Percentiles rank a stretch among this genome's conserved stretches.
Conservation (phyloP, 2,888 invertebrate species). For the Ecliptopera silaceata region DNA sequence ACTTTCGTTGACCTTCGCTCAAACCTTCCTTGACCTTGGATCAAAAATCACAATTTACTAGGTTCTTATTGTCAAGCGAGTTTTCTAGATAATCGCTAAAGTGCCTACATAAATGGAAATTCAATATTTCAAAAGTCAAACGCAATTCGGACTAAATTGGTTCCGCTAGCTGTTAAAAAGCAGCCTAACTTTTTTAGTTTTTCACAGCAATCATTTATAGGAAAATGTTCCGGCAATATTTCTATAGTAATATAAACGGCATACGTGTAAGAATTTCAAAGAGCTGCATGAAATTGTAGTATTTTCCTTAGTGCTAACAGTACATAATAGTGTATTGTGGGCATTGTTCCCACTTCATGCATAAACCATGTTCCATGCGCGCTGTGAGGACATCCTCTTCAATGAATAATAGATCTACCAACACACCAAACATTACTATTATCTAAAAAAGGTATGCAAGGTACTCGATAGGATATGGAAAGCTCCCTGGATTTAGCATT, state of each 20-base stretch:
- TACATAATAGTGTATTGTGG: constrained; percentile 4
- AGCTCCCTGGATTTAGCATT: constrained; percentile 13
- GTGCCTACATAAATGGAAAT: too few species aligned
- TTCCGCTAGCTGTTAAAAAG: neutral
- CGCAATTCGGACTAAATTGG: neutral
- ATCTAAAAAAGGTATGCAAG: neutral
- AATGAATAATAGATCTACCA: constrained; percentile 35
- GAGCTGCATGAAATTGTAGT: neutral
- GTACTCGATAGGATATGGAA: constrained; percentile 5
- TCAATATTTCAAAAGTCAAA: neutral
- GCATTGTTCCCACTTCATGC: constrained; percentile 33
- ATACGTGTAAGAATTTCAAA: neutral
- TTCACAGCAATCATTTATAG: neutral
- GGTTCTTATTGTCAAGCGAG: neutral
- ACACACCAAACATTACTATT: constrained; percentile 15
- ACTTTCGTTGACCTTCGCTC: neutral
- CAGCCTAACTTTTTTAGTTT: neutral
- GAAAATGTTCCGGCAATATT: neutral
- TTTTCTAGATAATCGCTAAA: neutral
- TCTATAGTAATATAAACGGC: too few species aligned
- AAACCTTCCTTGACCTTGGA: neutral
- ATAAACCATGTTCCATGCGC: constrained; percentile 29
- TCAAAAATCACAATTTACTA: too few species aligned
- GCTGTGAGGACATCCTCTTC: constrained; percentile 30
- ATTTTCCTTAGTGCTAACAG: constrained; percentile 3